Conservation (phyloP, 2,113 vertebrate species). For the Chunga burmeisteri region DNA sequence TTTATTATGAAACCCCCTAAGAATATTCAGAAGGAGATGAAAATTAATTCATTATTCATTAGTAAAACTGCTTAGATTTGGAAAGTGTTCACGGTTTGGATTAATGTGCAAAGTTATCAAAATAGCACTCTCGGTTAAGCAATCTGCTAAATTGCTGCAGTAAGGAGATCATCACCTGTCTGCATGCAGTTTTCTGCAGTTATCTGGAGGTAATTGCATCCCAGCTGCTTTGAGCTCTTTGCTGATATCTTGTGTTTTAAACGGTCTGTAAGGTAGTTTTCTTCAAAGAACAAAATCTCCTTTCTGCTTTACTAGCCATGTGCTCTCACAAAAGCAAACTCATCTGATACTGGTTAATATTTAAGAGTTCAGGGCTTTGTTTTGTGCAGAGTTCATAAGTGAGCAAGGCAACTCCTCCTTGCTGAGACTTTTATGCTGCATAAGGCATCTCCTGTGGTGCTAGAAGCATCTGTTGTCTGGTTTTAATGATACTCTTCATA, state of each 20-base stretch:
- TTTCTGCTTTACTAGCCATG: not conserved
- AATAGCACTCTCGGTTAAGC: not conserved
- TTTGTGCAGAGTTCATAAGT: not conserved
- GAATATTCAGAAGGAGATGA: not conserved
- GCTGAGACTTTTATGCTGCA: not conserved
- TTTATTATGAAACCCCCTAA: not conserved
- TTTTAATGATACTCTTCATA: not conserved
- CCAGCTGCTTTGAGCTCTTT: conserved; percentile 38
- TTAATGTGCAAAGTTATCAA: not conserved
- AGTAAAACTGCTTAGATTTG: conserved; percentile 9
- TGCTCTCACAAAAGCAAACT: not conserved
- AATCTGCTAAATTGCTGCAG: conserved; percentile 11
- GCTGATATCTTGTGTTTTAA: not conserved
- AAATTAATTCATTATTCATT: conserved; percentile 47
- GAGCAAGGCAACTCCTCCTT: not conserved
- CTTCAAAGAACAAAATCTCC: not conserved
- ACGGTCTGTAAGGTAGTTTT: not conserved
- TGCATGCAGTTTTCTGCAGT: conserved; percentile 27
- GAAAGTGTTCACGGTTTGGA: not conserved
- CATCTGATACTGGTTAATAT: not conserved
- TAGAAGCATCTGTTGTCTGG: conserved; percentile 16
- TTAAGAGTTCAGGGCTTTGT: not conserved
- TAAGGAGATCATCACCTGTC: conserved; percentile 35
- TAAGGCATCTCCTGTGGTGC: not conserved
- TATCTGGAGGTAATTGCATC: not conserved